Conservation (phyloP, 2,888 invertebrate species). For the Subacronicta megacephala region DNA sequence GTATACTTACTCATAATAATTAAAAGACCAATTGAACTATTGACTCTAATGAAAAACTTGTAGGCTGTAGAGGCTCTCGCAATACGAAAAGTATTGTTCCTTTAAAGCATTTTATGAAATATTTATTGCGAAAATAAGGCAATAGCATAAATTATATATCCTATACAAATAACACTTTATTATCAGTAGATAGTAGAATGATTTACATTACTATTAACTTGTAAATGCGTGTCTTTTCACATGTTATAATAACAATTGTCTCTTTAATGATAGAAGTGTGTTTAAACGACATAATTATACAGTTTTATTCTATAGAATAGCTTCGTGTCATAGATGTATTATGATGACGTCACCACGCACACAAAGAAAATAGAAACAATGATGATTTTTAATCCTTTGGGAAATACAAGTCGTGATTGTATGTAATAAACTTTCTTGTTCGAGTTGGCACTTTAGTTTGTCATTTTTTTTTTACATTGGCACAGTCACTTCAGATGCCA, state of each 20-base stretch:
- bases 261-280: too few species aligned
- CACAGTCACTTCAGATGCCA: slow-evolving; percentile 25
- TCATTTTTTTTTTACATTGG: slow-evolving; percentile 14
- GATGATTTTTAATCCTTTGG: too few species aligned
- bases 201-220: neutral
- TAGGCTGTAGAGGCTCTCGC: too few species aligned
- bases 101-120: too few species aligned
- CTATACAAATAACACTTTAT: neutral
- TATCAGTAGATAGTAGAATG: neutral
- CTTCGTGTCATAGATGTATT: neutral
- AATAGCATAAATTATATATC: neutral
- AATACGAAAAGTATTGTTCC: too few species aligned
- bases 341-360: neutral
- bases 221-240: too few species aligned
- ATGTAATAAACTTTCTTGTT: slow-evolving; percentile 9
- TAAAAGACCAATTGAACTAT: too few species aligned
- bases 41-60: too few species aligned
- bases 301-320: neutral
- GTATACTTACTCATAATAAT: too few species aligned
- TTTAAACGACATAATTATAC: slow-evolving; percentile 1
- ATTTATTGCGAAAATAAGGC: too few species aligned
- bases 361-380: slow-evolving; percentile 9
- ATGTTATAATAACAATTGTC: too few species aligned
- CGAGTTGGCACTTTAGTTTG: slow-evolving; percentile 11
- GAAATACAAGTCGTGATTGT: too few species aligned